phyloP scores from a whole-genome alignment of 2,888 invertebrate species.

The Metalampra italica region DNA sequence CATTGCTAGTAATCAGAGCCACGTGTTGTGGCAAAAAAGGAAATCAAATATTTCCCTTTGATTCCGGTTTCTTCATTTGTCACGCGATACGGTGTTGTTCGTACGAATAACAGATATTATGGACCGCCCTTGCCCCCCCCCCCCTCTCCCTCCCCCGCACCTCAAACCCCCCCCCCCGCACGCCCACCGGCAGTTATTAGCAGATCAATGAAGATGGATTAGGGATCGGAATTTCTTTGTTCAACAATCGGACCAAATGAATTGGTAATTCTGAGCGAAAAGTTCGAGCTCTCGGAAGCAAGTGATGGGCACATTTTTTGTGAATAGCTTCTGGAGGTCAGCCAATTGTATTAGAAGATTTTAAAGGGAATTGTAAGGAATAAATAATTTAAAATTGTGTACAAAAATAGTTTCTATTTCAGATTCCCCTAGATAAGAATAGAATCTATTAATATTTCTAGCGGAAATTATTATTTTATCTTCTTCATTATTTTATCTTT shows the following conservation, averaged over 20 bases:
- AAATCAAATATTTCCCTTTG: constrained; percentile 13
- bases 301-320: background rate
- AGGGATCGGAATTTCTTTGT: constrained; percentile 2
- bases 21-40: constrained; percentile 10
- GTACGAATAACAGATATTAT: constrained; percentile 7
- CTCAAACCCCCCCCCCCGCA: background rate
- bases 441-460: too few species aligned
- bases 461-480: too few species aligned
- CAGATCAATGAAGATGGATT: constrained; percentile 18
- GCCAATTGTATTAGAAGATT: too few species aligned
- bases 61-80: constrained; percentile 15
- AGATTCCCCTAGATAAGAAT: too few species aligned
- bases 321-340: too few species aligned
- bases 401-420: too few species aligned
- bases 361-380: too few species aligned
- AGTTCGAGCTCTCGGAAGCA: background rate
- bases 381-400: too few species aligned
- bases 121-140: background rate
- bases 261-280: background rate
- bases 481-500: background rate
- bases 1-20: constrained; percentile 11
- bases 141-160: background rate
- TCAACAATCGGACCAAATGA: background rate
- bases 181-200: constrained; percentile 11
- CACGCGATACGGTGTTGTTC: constrained; percentile 14